Evolutionary conservation across 1,140 invertebrate species (phyloP).

Genomic region (Samia ricini): DNA sequence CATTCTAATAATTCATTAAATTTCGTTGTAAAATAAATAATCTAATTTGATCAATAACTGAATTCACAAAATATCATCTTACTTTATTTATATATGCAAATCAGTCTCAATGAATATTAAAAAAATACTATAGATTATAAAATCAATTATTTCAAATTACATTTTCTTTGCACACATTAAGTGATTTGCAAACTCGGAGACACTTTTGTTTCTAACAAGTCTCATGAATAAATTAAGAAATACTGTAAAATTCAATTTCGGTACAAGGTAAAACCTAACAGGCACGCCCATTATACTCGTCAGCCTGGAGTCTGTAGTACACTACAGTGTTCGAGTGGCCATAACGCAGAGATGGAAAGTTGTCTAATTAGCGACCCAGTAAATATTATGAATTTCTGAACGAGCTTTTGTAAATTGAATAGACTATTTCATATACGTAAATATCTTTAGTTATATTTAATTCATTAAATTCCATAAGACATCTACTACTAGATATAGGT

Average conservation of each 20-base stretch:
- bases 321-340: constrained; percentile 44
- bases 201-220: not conserved
- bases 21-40: no score
- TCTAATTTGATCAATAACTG: no score
- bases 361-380: constrained; percentile 60
- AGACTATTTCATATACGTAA: constrained; percentile 6
- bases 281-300: constrained; percentile 31
- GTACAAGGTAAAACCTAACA: constrained; percentile 22
- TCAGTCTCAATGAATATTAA: no score
- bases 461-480: no score
- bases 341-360: constrained; percentile 42
- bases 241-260: constrained; percentile 16
- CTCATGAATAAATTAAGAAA: constrained; percentile 5
- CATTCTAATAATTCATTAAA: no score
- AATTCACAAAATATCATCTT: no score
- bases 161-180: not conserved
- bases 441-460: not conserved
- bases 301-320: constrained; percentile 29
- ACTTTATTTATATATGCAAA: no score
- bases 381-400: constrained; percentile 25
- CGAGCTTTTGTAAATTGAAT: constrained; percentile 29
- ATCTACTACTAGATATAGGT: no score
- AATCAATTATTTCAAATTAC: no score
- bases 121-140: no score
- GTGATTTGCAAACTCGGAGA: not conserved